These are phyloP conservation scores for Lepidurus apus DNA, from an alignment of 1,140 invertebrate species.

Conservation along the genomic window DNA sequence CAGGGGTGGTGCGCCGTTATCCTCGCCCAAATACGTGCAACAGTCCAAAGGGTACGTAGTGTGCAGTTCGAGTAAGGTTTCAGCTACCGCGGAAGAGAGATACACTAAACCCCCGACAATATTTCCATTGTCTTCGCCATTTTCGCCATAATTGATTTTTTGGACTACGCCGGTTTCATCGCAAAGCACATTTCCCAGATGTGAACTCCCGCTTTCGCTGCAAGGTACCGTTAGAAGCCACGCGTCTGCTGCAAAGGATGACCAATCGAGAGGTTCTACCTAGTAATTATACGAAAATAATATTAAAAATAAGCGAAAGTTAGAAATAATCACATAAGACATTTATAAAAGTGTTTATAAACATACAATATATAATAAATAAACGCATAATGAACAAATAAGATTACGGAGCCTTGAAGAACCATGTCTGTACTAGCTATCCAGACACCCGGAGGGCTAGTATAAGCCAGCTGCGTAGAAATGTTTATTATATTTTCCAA, in stretches of 20 bases:
- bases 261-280: constrained; percentile 30
- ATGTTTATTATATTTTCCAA: constrained; percentile 42
- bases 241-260: constrained; percentile 24
- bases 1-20: constrained; percentile 48
- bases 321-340: not conserved
- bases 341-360: not conserved
- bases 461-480: constrained; percentile 34
- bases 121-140: constrained; percentile 6
- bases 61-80: constrained; percentile 47
- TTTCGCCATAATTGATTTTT: not conserved
- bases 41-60: constrained; percentile 47
- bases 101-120: constrained; percentile 44
- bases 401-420: constrained; percentile 36
- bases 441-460: constrained; percentile 47
- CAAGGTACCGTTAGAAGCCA: constrained; percentile 11
- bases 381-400: no score
- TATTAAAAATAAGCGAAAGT: not conserved
- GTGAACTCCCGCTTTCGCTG: constrained; percentile 13
- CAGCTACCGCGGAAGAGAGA: constrained; percentile 44
- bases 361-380: no score
- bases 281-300: not conserved
- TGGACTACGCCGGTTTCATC: not conserved
- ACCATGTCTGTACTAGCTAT: constrained; percentile 50
- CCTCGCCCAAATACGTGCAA: constrained; percentile 51
- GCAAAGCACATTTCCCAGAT: not conserved